phyloP scores from a whole-genome alignment of 2,888 invertebrate genomes.

The Tortricodes alternella region DNA sequence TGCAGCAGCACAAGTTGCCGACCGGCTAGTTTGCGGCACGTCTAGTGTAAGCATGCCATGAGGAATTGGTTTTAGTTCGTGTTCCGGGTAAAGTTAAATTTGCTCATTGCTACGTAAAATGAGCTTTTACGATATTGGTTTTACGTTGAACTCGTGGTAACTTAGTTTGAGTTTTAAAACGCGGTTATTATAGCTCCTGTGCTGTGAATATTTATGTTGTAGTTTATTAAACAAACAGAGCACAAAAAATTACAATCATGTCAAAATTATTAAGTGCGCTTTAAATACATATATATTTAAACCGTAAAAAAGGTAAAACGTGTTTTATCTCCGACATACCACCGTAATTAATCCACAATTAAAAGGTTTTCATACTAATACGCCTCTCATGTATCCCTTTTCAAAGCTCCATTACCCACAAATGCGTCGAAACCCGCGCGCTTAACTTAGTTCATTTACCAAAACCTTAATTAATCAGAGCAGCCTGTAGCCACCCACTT shows the following conservation, averaged over 20 bases:
- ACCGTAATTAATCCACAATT: too few species aligned
- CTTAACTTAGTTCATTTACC: neutral
- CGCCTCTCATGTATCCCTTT: neutral
- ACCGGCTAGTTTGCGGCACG: slow-evolving; percentile 26
- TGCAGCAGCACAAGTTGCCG: slow-evolving; percentile 33
- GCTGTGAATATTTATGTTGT: too few species aligned
- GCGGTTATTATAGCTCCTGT: neutral
- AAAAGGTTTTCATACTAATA: too few species aligned
- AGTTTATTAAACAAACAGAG: too few species aligned
- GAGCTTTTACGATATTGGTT: neutral
- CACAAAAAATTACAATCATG: too few species aligned
- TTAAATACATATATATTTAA: too few species aligned
- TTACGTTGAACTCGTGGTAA: neutral
- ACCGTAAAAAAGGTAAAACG: too few species aligned
- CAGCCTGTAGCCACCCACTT: slow-evolving; percentile 1
- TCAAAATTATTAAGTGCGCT: too few species aligned
- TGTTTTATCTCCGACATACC: too few species aligned
- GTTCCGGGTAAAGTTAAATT: neutral
- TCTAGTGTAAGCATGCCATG: neutral
- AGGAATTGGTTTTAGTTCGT: neutral
- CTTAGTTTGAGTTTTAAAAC: neutral
- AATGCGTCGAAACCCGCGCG: neutral
- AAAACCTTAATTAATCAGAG: neutral
- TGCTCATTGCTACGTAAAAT: neutral
- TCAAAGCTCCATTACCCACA: neutral